These are phyloP conservation scores for Melipona bicolor DNA, from an alignment of 2,888 invertebrate genomes.

Conservation along the genomic window DNA sequence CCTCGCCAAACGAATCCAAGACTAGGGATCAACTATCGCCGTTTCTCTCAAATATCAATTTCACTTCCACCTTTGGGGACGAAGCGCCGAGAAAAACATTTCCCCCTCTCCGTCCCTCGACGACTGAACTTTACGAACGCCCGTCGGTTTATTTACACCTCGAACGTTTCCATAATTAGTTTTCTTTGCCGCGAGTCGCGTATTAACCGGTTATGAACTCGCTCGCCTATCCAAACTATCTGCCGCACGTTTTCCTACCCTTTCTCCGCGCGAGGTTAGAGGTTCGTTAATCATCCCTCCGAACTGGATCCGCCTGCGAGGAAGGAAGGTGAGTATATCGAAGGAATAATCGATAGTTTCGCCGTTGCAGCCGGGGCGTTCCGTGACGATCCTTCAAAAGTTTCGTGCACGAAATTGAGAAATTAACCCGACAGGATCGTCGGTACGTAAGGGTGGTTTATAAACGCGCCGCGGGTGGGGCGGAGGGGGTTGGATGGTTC, in stretches of 20 bases:
- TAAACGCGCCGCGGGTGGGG: slow-evolving; percentile 17
- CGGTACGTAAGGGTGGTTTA: slow-evolving; percentile 35
- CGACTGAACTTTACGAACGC: not conserved
- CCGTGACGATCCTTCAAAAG: slow-evolving; percentile 53
- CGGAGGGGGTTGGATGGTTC: slow-evolving; percentile 16
- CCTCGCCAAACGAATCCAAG: not conserved
- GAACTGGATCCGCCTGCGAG: not conserved
- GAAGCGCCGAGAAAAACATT: not conserved
- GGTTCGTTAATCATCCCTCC: slow-evolving; percentile 40
- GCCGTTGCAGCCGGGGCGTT: slow-evolving; percentile 1
- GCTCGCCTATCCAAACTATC: slow-evolving; percentile 13
- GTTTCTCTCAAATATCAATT: not conserved
- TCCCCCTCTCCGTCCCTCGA: not conserved
- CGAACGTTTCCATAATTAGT: slow-evolving; percentile 12
- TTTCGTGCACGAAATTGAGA: slow-evolving; percentile 60
- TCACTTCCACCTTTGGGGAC: no score
- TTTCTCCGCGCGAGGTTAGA: not conserved
- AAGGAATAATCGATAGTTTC: slow-evolving; percentile 36
- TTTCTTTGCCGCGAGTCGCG: not conserved
- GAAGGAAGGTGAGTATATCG: not conserved
- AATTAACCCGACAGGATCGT: slow-evolving; percentile 54
- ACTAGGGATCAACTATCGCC: not conserved
- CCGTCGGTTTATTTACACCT: not conserved
- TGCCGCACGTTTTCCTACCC: not conserved
- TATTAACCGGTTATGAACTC: slow-evolving; percentile 16